Evolutionary conservation across 2,888 invertebrate genomes (phyloP).

Genomic region (Drosophila infuscata): DNA sequence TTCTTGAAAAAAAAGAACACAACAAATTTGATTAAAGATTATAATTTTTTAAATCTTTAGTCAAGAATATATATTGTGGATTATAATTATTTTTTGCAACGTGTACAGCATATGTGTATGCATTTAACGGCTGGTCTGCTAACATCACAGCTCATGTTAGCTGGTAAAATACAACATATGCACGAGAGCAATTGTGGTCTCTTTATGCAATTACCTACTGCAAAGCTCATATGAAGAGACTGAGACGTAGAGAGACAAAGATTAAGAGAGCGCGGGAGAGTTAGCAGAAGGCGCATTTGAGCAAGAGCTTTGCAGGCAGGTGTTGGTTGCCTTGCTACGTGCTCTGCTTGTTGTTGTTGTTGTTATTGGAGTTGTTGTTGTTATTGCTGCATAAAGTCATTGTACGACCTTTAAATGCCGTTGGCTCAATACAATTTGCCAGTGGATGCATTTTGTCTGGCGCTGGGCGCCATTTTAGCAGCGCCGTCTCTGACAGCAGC

Average conservation of each 20-base stretch:
- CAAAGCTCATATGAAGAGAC: slow-evolving; percentile 3
- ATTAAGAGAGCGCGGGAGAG: slow-evolving; percentile 16
- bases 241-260: neutral
- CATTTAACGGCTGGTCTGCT: slow-evolving; percentile 1
- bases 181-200: neutral
- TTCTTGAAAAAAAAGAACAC: neutral
- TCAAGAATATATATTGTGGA: neutral
- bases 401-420: slow-evolving; percentile 68
- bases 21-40: neutral
- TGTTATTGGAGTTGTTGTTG: slow-evolving; percentile 1
- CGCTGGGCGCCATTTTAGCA: slow-evolving; percentile 16
- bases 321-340: slow-evolving; percentile 39
- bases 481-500: neutral
- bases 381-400: slow-evolving; percentile 59
- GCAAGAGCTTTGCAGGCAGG: slow-evolving; percentile 19
- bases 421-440: slow-evolving; percentile 56
- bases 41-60: neutral
- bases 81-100: neutral
- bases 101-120: neutral
- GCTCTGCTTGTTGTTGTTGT: neutral
- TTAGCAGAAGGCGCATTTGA: slow-evolving; percentile 3
- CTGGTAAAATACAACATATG: neutral
- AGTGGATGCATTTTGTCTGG: slow-evolving; percentile 27
- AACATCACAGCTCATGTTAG: too few relatives aligned
- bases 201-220: neutral